phyloP scores from a whole-genome alignment of 2,888 invertebrate genomes.

The Diarsia dahlii region DNA sequence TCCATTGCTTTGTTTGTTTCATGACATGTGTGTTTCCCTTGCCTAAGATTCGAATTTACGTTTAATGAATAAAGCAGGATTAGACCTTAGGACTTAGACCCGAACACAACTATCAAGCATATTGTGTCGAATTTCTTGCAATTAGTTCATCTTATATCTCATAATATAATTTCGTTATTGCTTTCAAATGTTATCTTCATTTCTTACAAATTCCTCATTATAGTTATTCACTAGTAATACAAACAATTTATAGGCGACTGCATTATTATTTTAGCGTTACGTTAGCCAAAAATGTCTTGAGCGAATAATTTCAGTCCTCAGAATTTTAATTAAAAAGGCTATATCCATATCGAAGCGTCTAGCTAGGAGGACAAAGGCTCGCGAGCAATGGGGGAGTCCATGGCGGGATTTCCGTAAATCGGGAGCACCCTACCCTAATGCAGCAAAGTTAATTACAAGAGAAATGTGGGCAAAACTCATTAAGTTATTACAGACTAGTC shows the following conservation, averaged over 20 bases:
- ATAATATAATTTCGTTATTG: neutral
- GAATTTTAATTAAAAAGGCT: slow-evolving; percentile 9
- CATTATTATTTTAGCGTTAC: neutral
- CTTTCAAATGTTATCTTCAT: neutral
- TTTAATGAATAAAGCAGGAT: neutral
- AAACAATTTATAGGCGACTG: neutral
- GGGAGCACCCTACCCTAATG: neutral
- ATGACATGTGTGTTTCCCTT: neutral
- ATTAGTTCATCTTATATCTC: neutral
- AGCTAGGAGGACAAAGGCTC: neutral
- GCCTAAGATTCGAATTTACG: neutral
- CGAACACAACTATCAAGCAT: neutral
- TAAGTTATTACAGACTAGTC: neutral
- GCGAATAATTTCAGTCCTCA: neutral
- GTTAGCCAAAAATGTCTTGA: neutral
- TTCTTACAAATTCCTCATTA: neutral
- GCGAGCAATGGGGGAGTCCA: too few relatives aligned
- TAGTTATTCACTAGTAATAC: neutral
- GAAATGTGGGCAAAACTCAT: neutral
- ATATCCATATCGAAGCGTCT: neutral
- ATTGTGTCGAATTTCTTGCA: neutral
- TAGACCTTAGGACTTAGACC: too few relatives aligned
- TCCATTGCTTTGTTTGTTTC: neutral
- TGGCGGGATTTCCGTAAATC: neutral
- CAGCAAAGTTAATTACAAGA: neutral